Conservation (phyloP, 2,113 vertebrate species). For the Megaleporinus macrocephalus region DNA sequence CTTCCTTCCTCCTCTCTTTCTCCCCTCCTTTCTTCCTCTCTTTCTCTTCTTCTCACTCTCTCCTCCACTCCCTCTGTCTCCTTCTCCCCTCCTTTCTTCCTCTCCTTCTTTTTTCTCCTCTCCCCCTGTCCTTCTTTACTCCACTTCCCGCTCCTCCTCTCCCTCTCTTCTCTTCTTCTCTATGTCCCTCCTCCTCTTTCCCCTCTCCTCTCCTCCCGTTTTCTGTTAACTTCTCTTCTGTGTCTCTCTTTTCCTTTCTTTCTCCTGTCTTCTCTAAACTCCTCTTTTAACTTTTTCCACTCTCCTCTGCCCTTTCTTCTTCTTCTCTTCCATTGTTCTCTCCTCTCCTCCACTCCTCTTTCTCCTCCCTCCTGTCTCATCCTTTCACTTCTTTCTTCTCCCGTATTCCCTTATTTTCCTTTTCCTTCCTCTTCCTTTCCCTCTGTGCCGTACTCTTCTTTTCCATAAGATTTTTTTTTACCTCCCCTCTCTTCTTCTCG, state of each 20-base stretch:
- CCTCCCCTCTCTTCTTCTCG: not conserved
- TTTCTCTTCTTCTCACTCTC: not conserved
- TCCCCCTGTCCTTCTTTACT: not conserved
- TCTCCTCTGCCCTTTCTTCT: not conserved
- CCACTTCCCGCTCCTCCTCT: not conserved
- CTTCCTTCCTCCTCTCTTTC: not conserved
- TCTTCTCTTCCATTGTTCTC: not conserved
- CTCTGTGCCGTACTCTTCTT: not conserved
- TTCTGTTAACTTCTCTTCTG: constrained; percentile 30
- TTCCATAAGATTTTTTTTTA: too few species aligned
- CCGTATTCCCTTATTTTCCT: not conserved
- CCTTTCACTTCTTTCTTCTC: not conserved
- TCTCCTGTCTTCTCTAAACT: not conserved
- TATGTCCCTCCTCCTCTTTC: not conserved
- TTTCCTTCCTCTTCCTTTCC: not conserved
- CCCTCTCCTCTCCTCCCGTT: constrained; percentile 1
- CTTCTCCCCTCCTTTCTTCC: not conserved
- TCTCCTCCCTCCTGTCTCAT: constrained; percentile 52
- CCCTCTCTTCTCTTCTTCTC: not conserved
- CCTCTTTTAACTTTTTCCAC: not conserved
- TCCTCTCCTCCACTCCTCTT: too few species aligned
- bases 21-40: not conserved
- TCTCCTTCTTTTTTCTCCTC: too few species aligned
- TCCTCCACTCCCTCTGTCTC: not conserved
- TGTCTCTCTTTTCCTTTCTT: not conserved